Evolutionary conservation across 2,797 vertebrate genomes (phyloP).

Genomic region (Hemibagrus guttatus): DNA sequence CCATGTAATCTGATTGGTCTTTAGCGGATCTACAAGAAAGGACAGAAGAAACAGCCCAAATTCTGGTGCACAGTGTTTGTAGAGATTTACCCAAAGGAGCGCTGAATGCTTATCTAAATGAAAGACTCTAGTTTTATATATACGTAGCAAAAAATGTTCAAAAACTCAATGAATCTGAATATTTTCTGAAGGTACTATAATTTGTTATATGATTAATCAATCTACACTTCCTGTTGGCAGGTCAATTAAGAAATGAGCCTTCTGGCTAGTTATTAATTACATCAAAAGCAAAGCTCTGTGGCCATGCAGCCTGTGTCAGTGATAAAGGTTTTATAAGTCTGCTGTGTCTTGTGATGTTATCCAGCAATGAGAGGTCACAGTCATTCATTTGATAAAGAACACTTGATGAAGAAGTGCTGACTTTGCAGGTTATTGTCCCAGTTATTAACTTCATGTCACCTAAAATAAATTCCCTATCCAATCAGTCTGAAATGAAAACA

Average conservation of each 20-base stretch:
- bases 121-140: too few relatives aligned
- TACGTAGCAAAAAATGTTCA: not conserved
- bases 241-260: not conserved
- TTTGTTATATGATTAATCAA: not conserved
- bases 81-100: not conserved
- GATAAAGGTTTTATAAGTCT: not conserved
- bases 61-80: not conserved
- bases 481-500: not conserved
- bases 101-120: not conserved
- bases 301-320: not conserved
- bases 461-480: not conserved
- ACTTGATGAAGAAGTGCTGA: not conserved
- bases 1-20: not conserved
- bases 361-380: slow-evolving; percentile 4
- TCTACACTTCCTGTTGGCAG: not conserved
- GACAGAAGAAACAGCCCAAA: not conserved
- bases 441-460: slow-evolving; percentile 13
- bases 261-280: slow-evolving; percentile 16
- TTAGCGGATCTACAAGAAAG: not conserved
- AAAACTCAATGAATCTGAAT: not conserved
- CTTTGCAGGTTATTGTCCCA: not conserved
- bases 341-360: not conserved
- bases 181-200: not conserved
- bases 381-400: slow-evolving; percentile 36
- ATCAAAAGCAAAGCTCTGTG: not conserved